Conservation (phyloP, 35 echinoderm and acorn worm species). For the Amphiura filiformis region DNA sequence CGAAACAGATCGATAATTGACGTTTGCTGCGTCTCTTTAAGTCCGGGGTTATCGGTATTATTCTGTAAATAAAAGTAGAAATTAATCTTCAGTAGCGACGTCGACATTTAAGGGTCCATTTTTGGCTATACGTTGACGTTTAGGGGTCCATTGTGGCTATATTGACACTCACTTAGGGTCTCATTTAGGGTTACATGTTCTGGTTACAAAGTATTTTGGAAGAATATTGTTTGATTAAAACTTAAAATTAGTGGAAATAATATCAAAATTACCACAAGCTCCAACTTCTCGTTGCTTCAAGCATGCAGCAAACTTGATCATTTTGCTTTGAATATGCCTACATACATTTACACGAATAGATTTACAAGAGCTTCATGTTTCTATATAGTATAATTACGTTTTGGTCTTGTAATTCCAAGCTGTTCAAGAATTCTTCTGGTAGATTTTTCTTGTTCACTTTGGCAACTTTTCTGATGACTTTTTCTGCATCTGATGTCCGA, state of each 20-base stretch:
- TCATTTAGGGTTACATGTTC: not conserved
- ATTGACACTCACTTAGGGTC: not conserved
- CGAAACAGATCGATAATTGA: not conserved
- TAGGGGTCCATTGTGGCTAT: not conserved
- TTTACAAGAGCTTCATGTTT: no score
- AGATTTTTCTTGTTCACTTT: slow-evolving; percentile 30
- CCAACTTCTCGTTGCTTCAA: not conserved
- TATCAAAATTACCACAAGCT: not conserved
- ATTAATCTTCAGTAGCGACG: not conserved
- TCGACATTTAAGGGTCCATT: not conserved
- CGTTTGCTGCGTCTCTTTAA: not conserved
- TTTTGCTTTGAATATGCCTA: not conserved
- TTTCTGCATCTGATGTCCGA: not conserved
- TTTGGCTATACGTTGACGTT: not conserved
- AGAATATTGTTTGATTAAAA: not conserved
- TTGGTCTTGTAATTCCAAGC: not conserved
- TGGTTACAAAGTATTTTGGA: not conserved
- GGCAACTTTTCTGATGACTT: slow-evolving; percentile 22
- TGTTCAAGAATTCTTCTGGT: slow-evolving; percentile 21
- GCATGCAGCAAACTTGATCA: not conserved
- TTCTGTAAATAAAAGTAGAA: not conserved
- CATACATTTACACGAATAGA: no score
- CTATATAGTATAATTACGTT: not conserved
- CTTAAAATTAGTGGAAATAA: not conserved
- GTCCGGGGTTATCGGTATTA: not conserved